Conservation (phyloP, 2,113 vertebrate species). For the Brevimyrus niger region DNA sequence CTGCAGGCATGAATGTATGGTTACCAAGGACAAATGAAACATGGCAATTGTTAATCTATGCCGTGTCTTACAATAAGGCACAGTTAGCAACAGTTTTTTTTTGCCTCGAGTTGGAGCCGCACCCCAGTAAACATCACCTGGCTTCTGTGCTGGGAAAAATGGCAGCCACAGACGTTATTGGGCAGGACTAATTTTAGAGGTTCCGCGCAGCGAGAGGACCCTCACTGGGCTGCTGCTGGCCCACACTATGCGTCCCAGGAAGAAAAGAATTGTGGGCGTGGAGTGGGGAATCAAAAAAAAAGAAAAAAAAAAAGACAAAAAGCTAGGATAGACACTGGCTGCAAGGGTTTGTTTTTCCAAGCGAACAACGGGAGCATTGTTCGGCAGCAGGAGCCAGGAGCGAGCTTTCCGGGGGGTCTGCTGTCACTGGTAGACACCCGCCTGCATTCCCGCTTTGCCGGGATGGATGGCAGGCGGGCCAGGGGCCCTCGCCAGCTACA, state of each 20-base stretch:
- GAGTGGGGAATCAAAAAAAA: not conserved
- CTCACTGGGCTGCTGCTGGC: not conserved
- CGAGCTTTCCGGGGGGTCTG: not conserved
- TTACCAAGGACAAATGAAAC: not conserved
- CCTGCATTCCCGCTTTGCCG: not conserved
- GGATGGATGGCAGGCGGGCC: not conserved
- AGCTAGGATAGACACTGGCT: not conserved
- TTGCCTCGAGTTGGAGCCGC: not conserved
- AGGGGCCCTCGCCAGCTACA: not conserved
- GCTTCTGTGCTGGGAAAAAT: not conserved
- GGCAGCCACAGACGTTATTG: not conserved
- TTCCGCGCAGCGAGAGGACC: not conserved
- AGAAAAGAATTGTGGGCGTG: slow-evolving; percentile 16
- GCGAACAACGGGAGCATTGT: slow-evolving; percentile 17
- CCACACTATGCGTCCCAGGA: not conserved
- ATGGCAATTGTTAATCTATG: not conserved
- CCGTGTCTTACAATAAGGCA: not conserved
- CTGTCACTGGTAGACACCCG: not conserved
- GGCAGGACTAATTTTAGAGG: slow-evolving; percentile 11
- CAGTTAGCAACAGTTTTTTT: not conserved
- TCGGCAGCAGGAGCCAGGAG: not conserved
- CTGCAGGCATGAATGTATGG: not conserved
- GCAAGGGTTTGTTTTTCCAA: not conserved
- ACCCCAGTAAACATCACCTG: slow-evolving; percentile 8
- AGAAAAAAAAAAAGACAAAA: slow-evolving; percentile 6